phyloP scores from a whole-genome alignment of 2,113 vertebrate species.

The Salvator merianae region DNA sequence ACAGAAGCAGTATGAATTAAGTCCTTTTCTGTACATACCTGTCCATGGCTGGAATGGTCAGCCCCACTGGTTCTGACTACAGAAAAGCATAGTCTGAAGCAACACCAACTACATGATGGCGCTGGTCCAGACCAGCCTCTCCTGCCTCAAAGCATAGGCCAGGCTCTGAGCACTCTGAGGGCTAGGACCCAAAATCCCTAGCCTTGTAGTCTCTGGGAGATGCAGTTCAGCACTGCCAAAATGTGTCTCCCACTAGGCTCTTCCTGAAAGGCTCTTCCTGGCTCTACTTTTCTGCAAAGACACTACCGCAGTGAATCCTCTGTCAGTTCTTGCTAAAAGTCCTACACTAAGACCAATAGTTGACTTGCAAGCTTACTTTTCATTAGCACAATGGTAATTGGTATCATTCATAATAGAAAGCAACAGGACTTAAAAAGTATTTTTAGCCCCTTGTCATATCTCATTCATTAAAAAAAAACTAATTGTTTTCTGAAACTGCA shows the following conservation, averaged over 20 bases:
- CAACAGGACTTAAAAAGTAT: neutral
- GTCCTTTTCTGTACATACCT: too few relatives aligned
- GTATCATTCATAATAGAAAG: neutral
- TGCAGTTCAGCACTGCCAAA: too few relatives aligned
- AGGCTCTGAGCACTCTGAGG: too few relatives aligned
- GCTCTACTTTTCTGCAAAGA: slow-evolving; percentile 45
- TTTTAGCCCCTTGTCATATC: neutral
- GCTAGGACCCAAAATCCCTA: too few relatives aligned
- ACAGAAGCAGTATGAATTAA: slow-evolving; percentile 1
- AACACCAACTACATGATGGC: too few relatives aligned
- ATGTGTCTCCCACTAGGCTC: too few relatives aligned
- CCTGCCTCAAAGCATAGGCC: too few relatives aligned
- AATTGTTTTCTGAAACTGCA: neutral
- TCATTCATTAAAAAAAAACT: slow-evolving; percentile 20
- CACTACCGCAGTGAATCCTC: slow-evolving; percentile 27
- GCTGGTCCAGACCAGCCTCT: too few relatives aligned
- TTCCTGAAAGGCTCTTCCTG: slow-evolving; percentile 35
- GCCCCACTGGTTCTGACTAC: too few relatives aligned
- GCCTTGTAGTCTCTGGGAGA: too few relatives aligned
- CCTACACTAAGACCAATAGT: slow-evolving; percentile 21
- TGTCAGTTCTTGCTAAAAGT: slow-evolving; percentile 39
- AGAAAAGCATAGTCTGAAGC: too few relatives aligned
- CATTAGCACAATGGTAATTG: slow-evolving; percentile 28
- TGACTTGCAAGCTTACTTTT: slow-evolving; percentile 17
- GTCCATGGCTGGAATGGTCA: too few relatives aligned